Percentiles rank a stretch among this genome's conserved stretches.
These are phyloP conservation scores for Neotragus moschatus DNA, from an alignment of 2,113 vertebrate genomes.

Conservation along the genomic window DNA sequence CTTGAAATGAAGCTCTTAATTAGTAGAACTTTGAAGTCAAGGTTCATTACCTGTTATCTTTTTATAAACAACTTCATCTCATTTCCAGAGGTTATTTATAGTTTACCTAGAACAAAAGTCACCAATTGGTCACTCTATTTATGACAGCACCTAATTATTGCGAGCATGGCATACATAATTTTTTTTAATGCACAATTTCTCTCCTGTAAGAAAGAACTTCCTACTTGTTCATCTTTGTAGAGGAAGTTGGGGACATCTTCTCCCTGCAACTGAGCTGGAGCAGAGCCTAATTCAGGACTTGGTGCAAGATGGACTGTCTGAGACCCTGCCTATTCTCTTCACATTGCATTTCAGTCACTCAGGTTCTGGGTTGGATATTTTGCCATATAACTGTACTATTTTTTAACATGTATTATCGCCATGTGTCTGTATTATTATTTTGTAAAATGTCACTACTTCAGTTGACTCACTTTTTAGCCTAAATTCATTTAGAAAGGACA, in stretches of 20 bases:
- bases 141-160: background rate
- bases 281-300: accelerated
- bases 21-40: background rate
- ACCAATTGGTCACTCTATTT: background rate
- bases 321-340: background rate
- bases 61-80: background rate
- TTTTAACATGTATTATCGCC: background rate
- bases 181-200: slow-evolving; percentile 8
- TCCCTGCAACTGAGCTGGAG: background rate
- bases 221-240: slow-evolving; percentile 14
- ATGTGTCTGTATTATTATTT: background rate
- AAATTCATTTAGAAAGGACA: slow-evolving; percentile 12
- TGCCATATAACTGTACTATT: background rate
- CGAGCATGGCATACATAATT: background rate
- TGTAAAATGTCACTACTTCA: background rate
- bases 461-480: background rate
- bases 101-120: background rate
- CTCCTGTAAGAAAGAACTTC: background rate
- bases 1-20: slow-evolving; percentile 22
- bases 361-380: background rate
- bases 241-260: background rate
- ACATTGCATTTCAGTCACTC: background rate
- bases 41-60: background rate
- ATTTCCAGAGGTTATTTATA: background rate
- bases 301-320: background rate